Percentiles rank a stretch among this genome's conserved stretches.
Conservation (phyloP, 1,140 invertebrate species). For the Galendromus occidentalis region DNA sequence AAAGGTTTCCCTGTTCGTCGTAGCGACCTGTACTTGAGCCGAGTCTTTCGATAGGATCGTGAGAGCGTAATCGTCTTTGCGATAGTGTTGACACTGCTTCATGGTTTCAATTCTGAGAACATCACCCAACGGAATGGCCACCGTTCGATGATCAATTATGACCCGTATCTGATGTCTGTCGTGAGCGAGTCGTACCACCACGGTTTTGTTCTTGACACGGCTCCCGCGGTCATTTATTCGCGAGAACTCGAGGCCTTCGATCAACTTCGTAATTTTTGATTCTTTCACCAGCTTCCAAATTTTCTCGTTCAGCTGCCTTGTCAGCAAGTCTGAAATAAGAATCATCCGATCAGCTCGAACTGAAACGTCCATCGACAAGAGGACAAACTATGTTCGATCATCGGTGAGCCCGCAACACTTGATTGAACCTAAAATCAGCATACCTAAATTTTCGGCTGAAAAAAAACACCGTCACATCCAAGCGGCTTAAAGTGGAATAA, state of each 20-base stretch:
- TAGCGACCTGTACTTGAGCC: not conserved
- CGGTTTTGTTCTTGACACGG: conserved; percentile 2
- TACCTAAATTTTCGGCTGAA: no score
- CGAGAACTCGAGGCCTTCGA: not conserved
- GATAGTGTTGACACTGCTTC: not conserved
- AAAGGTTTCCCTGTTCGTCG: not conserved
- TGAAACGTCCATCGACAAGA: no score
- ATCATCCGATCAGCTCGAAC: no score
- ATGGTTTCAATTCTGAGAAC: not conserved
- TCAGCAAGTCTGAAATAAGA: not conserved
- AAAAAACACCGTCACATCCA: no score
- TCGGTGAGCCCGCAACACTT: no score
- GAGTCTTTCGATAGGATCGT: not conserved
- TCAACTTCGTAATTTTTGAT: not conserved
- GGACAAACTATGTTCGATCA: no score
- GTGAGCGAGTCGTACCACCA: not conserved
- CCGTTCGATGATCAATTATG: not conserved
- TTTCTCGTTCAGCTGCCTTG: not conserved
- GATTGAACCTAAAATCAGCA: no score
- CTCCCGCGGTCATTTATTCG: not conserved
- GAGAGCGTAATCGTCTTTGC: conserved; percentile 2
- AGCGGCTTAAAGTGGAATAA: no score
- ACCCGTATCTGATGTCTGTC: not conserved
- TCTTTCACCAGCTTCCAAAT: not conserved
- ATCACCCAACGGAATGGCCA: not conserved